Conservation (phyloP, 2,888 invertebrate species). For the Gonocerus acuteangulatus region DNA sequence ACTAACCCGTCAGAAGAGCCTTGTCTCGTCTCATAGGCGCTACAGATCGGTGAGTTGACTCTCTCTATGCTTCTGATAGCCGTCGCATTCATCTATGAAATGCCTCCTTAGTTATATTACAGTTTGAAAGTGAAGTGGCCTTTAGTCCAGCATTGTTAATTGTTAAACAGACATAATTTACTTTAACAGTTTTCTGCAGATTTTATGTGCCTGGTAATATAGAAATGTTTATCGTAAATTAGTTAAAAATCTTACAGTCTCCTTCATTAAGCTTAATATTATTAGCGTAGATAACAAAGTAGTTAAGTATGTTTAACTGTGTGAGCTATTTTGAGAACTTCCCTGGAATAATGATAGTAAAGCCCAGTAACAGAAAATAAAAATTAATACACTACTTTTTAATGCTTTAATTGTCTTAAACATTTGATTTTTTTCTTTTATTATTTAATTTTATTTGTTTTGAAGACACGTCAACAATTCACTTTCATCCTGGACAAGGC, state of each 20-base stretch:
- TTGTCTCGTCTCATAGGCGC: conserved; percentile 39
- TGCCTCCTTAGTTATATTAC: conserved; percentile 15
- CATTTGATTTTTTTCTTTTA: neutral
- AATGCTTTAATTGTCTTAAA: conserved; percentile 8
- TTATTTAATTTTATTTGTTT: neutral
- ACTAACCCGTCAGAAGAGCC: conserved; percentile 55
- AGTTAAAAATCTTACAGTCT: too few relatives aligned
- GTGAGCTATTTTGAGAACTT: neutral
- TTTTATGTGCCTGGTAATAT: neutral
- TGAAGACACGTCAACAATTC: conserved; percentile 8
- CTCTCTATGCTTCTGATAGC: neutral
- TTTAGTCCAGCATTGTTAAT: conserved; percentile 1
- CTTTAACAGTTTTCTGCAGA: neutral
- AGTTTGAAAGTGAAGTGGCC: conserved; percentile 20
- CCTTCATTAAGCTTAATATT: too few relatives aligned
- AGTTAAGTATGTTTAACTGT: conserved; percentile 23
- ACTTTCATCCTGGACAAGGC: neutral
- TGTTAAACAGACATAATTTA: neutral
- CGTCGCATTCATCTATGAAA: conserved; percentile 16
- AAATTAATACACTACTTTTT: neutral
- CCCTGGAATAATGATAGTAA: neutral
- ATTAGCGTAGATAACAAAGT: too few relatives aligned
- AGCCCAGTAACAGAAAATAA: neutral
- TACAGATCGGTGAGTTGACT: conserved; percentile 41
- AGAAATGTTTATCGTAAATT: too few relatives aligned